phyloP scores from a whole-genome alignment of 2,888 invertebrate genomes.

The Saturnia pavonia region DNA sequence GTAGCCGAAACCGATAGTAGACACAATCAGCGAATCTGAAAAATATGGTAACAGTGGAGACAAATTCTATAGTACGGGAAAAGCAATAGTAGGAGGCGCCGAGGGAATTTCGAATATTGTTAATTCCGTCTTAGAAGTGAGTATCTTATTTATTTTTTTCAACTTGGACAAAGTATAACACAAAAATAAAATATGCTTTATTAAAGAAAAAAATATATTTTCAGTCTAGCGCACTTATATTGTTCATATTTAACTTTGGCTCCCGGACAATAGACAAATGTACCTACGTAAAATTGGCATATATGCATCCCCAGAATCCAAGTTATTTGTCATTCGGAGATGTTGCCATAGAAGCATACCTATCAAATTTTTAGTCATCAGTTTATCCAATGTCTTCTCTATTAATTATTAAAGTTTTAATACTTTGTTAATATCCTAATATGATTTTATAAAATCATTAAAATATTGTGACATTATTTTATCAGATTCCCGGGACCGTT shows the following conservation, averaged over 20 bases:
- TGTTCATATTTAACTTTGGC: too few species aligned
- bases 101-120: conserved; percentile 85
- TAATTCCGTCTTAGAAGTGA: conserved; percentile 84
- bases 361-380: too few species aligned
- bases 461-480: conserved; percentile 25
- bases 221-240: not conserved
- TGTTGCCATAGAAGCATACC: too few species aligned
- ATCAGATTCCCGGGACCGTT: conserved; percentile 78
- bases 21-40: conserved; percentile 87
- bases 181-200: not conserved
- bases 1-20: conserved; percentile 87
- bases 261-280: too few species aligned
- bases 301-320: too few species aligned
- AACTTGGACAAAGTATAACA: not conserved
- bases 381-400: too few species aligned
- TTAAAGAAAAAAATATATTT: not conserved
- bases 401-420: not conserved
- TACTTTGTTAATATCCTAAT: too few species aligned
- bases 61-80: conserved; percentile 84
- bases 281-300: too few species aligned
- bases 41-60: conserved; percentile 91
- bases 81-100: conserved; percentile 85
- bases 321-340: too few species aligned
- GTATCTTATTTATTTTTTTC: conserved; percentile 30
- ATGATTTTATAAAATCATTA: not conserved